Conservation (phyloP, 1,140 invertebrate genomes). For the Zaprionus capensis region DNA sequence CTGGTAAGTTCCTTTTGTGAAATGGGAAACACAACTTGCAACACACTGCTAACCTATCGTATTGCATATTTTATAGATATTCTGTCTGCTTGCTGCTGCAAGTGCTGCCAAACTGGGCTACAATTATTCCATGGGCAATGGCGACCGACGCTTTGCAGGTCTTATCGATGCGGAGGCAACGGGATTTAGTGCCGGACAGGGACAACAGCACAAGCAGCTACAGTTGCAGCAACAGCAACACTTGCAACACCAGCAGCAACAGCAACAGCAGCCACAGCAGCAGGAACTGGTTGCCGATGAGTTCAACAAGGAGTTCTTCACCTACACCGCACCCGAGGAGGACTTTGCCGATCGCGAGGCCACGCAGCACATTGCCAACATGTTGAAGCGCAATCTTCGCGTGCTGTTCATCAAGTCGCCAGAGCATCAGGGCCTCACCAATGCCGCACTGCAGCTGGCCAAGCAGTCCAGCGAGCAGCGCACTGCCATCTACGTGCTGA, state of each 20-base stretch:
- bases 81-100: constrained; percentile 49
- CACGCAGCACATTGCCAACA: constrained; percentile 56
- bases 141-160: constrained; percentile 66
- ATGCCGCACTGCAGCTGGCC: constrained; percentile 70
- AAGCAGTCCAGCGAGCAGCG: constrained; percentile 70
- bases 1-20: constrained; percentile 51
- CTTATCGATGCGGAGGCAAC: constrained; percentile 71
- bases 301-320: constrained; percentile 73
- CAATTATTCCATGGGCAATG: constrained; percentile 54
- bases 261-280: constrained; percentile 27
- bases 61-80: constrained; percentile 42
- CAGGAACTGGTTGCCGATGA: constrained; percentile 47
- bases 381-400: constrained; percentile 69
- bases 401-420: constrained; percentile 75
- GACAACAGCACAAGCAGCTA: constrained; percentile 18
- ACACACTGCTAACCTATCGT: neutral
- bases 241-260: constrained; percentile 6
- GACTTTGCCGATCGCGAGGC: constrained; percentile 63
- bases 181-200: constrained; percentile 54
- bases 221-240: constrained; percentile 21
- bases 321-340: constrained; percentile 67
- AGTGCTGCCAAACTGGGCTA: constrained; percentile 65
- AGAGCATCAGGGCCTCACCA: constrained; percentile 67
- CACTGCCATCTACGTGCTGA: constrained; percentile 73
- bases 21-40: neutral